Percentiles rank a stretch among this genome's conserved stretches.
Conservation (phyloP, 1,140 invertebrate species). For the Bacillus rossius region DNA sequence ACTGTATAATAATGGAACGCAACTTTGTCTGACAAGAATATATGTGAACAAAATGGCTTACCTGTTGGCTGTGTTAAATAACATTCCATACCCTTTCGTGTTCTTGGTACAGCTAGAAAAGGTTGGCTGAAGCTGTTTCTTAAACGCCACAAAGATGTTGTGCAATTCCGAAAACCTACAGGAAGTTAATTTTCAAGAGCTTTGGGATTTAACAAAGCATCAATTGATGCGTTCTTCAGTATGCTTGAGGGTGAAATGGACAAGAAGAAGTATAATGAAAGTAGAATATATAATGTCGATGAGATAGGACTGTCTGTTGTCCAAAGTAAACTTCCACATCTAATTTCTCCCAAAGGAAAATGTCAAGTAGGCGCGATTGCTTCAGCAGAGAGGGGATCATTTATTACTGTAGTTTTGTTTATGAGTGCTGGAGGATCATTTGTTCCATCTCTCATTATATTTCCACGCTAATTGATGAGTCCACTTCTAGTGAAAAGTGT, state of each 20-base stretch:
- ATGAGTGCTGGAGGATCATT: conserved; percentile 32
- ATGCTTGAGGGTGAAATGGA: not conserved
- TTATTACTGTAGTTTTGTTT: conserved; percentile 32
- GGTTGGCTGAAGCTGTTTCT: conserved; percentile 5
- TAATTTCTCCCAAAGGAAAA: conserved; percentile 29
- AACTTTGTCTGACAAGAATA: conserved; percentile 19
- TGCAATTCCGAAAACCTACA: not conserved
- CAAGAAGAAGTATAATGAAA: not conserved
- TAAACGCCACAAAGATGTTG: conserved; percentile 6
- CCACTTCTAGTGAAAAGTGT: conserved; percentile 18
- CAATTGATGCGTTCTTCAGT: not conserved
- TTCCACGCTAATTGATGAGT: conserved; percentile 28
- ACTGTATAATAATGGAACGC: conserved; percentile 15
- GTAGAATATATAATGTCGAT: not conserved
- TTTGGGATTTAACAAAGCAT: not conserved
- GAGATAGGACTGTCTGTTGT: not conserved
- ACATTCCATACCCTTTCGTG: conserved; percentile 15
- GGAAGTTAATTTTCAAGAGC: not conserved
- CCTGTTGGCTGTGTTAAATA: conserved; percentile 29
- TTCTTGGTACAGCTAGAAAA: conserved; percentile 19
- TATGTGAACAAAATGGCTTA: conserved; percentile 24
- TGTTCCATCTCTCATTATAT: conserved; percentile 34
- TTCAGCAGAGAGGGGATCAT: conserved; percentile 32
- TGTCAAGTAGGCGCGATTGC: conserved; percentile 25
- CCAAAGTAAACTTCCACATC: conserved; percentile 17